Evolutionary conservation across 2,797 vertebrate genomes (phyloP), one percentile per base, ranked within the genome.

Genomic region (Fistularia tabacaria): DNA sequence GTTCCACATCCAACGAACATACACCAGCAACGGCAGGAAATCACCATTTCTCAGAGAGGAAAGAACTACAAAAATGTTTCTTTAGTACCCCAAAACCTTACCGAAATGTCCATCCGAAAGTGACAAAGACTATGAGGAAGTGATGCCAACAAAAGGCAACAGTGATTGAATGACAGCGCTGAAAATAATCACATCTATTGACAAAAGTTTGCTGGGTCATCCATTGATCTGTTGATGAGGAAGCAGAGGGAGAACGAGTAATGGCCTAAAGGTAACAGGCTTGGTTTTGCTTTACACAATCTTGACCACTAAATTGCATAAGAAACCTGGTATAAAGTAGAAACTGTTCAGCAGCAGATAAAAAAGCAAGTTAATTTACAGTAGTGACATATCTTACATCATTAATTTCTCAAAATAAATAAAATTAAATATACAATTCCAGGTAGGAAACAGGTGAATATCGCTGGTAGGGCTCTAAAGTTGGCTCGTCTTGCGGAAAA

Each of bases 311-410:
- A 83, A 88, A 85, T 91, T 91, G 90, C 90, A 91, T 91, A 91
- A 90, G 87, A 91, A 91, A 89, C 88, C 86, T 91, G 88, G 85
- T 90, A 90, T 85, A 89, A 90, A 90, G 88, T 90, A 90, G 87
- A 90, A 91, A 90, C 82, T 85, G 85, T 90, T 90, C 85, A 90
- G 89, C 89, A 90, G 89, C 89, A 87, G 87, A 89, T 90, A 89
- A 87, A 91, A 91, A 91, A 91, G 85, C 86, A 89, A 89, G 88
- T 88, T 88, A 69, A 89, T 90, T 90, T 91, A 91, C 90, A 91
- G 87, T 88, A 89, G 87, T 90, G 90, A 90, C 90, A 90, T 91
- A 91, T 90, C 71, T 90, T 91, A 91, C 90, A 91, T 86, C 68
- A 84, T 87, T 87, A 74, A 66, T 82, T 82, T 76, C 83, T 85